Base-by-base conservation (phyloP, 2,888 invertebrate genomes). In the Nasonovia ribisnigri region DNA sequence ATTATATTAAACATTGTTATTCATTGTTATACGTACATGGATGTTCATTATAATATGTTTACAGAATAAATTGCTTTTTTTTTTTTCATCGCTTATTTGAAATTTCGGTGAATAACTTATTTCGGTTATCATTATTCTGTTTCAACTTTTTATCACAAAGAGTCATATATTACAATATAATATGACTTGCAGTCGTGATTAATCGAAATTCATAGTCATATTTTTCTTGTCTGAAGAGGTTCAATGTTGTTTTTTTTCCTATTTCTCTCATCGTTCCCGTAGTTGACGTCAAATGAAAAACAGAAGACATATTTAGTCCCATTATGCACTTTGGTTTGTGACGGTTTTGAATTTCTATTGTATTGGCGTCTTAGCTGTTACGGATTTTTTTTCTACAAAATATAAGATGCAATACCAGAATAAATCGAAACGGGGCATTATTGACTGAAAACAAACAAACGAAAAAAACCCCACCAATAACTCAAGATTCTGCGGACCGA, bases 261-360 rank as follows among this genome's bases (percentile, higher is more conserved):
- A n/a, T 77, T 29, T 36, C 11, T 77, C 77, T 77, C 36, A 3
- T 77, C 77, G 77, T 77, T 36, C 20, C 20, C 8, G 3, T 26
- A 57, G 26, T 77, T 36, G 77, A 77, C 36, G 77, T 77, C 36
- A 77, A 77, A 77, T 77, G 36, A 77, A 77, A 77, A 77, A 36
- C 77, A 36, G 36, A 36, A 77, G 77, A 77, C 77, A 77, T 77
- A 77, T 77, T 77, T 77, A 77, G 77, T 77, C 77, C 77, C 77
- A 77, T 77, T 77, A 77, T 77, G 77, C 77, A 77, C 77, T 77
- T 77, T 8, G 36, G 77, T 77, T 67, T 77, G 77, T 77, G 77
- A 20, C 0, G 20, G 36, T 77, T 77, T 77, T 77, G 77, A 77
- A 77, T 36, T 77, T 77, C 77, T 77, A 77, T 77, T 77, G 67